Conservation (phyloP, 2,113 vertebrate species). For the Phylloscopus trochiloides region DNA sequence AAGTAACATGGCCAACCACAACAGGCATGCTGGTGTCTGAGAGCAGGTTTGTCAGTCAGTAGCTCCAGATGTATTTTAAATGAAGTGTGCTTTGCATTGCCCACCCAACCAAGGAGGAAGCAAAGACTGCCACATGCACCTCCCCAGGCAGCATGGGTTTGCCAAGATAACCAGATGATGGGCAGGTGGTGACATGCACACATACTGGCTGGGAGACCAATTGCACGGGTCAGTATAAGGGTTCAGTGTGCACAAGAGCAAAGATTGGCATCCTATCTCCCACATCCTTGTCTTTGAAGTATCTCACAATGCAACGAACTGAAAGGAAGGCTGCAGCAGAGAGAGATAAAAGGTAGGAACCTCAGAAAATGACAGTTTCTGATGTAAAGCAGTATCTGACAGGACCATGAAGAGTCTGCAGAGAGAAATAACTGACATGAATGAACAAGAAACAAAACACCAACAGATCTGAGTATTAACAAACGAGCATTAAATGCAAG, state of each 20-base stretch:
- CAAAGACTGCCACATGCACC: not conserved
- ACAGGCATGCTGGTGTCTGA: fast-evolving
- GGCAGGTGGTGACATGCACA: not conserved
- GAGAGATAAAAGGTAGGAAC: not conserved
- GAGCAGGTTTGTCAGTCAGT: not conserved
- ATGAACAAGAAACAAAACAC: not conserved
- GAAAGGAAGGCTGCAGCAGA: not conserved
- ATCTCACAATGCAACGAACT: not conserved
- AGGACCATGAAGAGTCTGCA: not conserved
- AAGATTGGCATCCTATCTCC: not conserved
- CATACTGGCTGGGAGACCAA: not conserved
- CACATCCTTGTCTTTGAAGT: not conserved
- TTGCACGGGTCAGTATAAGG: not conserved
- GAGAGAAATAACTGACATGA: not conserved
- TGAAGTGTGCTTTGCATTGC: fast-evolving
- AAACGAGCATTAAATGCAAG: not conserved
- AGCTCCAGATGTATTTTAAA: not conserved
- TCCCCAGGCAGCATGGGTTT: not conserved
- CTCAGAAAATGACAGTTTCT: not conserved
- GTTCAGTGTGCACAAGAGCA: not conserved
- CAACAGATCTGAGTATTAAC: not conserved
- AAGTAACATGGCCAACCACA: not conserved
- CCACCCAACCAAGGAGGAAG: not conserved
- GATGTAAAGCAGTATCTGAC: not conserved
- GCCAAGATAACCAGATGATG: not conserved